phyloP scores from a whole-genome alignment of 92 coral and sea anemone species.

The Zoanthus gigantus region DNA sequence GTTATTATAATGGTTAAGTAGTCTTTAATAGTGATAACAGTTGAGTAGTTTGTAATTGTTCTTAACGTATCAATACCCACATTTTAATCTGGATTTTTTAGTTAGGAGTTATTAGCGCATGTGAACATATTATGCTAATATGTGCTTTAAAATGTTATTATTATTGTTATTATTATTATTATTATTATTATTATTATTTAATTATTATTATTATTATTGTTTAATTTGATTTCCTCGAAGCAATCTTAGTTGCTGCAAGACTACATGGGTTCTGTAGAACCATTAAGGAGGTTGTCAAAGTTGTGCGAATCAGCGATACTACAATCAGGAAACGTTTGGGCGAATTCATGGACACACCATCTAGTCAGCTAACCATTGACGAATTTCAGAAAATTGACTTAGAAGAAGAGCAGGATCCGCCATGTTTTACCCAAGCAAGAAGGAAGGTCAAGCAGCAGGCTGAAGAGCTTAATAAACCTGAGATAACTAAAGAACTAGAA shows the following conservation, averaged over 20 bases:
- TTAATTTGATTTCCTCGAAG: slow-evolving; percentile 13
- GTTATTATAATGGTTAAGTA: too few species aligned
- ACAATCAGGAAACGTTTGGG: slow-evolving; percentile 93
- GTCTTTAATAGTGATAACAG: too few species aligned
- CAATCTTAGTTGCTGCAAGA: slow-evolving; percentile 94
- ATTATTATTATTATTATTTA: too few species aligned
- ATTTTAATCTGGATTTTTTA: too few species aligned
- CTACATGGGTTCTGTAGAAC: slow-evolving; percentile 93
- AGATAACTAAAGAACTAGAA: slow-evolving; percentile 82
- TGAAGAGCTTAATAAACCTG: slow-evolving; percentile 87
- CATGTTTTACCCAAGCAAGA: slow-evolving; percentile 89
- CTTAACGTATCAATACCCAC: too few species aligned
- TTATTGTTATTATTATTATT: too few species aligned
- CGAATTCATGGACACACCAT: slow-evolving; percentile 95
- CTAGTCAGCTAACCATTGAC: slow-evolving; percentile 95
- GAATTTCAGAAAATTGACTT: slow-evolving; percentile 95
- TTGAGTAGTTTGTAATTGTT: too few species aligned
- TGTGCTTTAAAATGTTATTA: too few species aligned
- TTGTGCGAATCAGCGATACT: slow-evolving; percentile 94
- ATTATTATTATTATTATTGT: too few species aligned
- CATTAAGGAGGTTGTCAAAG: slow-evolving; percentile 88
- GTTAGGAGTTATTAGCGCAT: too few species aligned
- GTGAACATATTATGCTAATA: too few species aligned
- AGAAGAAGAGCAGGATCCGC: slow-evolving; percentile 99
- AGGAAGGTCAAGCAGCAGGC: slow-evolving; percentile 90